Conservation (phyloP, 2,888 invertebrate species). For the Adelognathus sp. region DNA sequence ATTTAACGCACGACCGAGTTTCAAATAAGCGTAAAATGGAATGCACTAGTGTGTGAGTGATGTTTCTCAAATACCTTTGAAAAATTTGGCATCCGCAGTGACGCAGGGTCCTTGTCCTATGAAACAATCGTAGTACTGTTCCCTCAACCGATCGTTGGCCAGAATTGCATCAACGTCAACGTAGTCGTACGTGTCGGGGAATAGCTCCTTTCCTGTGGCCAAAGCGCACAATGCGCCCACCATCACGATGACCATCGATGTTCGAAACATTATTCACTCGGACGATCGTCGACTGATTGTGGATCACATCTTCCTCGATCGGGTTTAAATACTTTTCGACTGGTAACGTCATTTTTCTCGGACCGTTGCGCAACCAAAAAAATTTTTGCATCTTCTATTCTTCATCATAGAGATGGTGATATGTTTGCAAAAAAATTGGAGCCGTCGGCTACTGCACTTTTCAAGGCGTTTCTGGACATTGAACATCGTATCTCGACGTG, state of each 20-base stretch:
- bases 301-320: constrained; percentile 40
- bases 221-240: constrained; percentile 34
- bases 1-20: no score
- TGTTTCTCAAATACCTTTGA: constrained; percentile 64
- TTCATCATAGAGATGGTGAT: neutral
- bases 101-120: constrained; percentile 67
- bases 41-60: no score
- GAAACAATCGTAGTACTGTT: constrained; percentile 73
- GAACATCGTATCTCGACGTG: neutral
- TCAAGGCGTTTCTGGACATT: neutral
- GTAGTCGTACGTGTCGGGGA: constrained; percentile 71
- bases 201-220: constrained; percentile 62
- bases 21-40: no score
- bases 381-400: neutral
- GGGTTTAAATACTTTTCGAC: constrained; percentile 41
- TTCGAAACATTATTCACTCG: constrained; percentile 49
- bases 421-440: neutral
- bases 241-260: constrained; percentile 14
- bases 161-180: constrained; percentile 72
- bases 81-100: constrained; percentile 68
- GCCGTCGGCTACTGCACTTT: neutral
- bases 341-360: neutral
- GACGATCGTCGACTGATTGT: neutral
- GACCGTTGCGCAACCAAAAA: neutral
- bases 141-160: constrained; percentile 67